Conservation (phyloP, 2,113 vertebrate genomes). For the Brachypteracias leptosomus region DNA sequence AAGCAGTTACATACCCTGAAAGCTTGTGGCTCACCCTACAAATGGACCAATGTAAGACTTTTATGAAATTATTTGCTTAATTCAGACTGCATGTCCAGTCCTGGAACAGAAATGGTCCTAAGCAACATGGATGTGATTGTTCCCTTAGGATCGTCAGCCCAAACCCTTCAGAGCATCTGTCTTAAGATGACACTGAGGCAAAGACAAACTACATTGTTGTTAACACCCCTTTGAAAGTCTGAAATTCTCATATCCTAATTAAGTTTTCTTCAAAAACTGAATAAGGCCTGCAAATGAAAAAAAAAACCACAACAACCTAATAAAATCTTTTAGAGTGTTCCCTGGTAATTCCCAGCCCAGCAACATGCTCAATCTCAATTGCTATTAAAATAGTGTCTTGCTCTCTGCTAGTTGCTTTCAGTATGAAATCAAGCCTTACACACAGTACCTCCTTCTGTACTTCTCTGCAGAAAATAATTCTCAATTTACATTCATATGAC, state of each 20-base stretch:
- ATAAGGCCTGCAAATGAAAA: background rate
- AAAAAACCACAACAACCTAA: background rate
- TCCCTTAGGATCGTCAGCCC: background rate
- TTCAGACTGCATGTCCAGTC: background rate
- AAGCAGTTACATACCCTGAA: background rate
- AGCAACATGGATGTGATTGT: background rate
- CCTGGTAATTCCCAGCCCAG: background rate
- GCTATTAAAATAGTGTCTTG: background rate
- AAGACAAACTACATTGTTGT: background rate
- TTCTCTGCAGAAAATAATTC: background rate
- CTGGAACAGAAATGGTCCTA: background rate
- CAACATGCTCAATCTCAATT: background rate
- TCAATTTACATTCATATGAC: background rate
- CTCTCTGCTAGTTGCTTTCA: background rate
- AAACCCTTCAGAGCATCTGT: background rate
- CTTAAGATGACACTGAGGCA: background rate
- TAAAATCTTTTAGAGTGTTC: background rate
- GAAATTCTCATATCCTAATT: background rate
- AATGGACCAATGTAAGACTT: background rate
- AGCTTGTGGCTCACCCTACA: background rate
- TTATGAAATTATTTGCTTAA: background rate
- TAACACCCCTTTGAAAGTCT: background rate
- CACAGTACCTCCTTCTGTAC: background rate
- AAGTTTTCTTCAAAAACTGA: background rate
- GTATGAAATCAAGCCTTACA: background rate